Percentiles rank a stretch among this genome's conserved stretches.
Evolutionary conservation across 2,888 invertebrate genomes (phyloP).

Genomic region (Monoplex corrugatus): DNA sequence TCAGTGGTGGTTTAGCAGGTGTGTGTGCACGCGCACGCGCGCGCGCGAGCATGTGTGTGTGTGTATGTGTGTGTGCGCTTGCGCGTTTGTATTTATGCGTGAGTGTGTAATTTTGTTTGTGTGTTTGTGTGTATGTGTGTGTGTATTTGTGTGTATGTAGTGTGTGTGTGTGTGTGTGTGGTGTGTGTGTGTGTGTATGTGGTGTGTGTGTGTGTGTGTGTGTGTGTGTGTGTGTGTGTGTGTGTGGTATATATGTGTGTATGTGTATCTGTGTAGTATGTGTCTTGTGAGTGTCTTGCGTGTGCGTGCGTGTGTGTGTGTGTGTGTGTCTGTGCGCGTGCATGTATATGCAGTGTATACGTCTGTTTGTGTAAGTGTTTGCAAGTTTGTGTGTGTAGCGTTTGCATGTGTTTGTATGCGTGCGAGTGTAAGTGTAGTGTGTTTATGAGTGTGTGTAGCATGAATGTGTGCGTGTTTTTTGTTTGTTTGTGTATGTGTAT

Average conservation of each 20-base stretch:
- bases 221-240: neutral
- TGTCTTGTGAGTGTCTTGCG: no score
- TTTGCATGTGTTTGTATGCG: neutral
- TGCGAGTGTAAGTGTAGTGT: neutral
- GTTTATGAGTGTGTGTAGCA: neutral
- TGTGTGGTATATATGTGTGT: neutral
- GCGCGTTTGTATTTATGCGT: neutral
- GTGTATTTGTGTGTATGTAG: no score
- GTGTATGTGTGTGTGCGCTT: neutral
- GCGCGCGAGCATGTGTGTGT: neutral
- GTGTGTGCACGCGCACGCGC: no score
- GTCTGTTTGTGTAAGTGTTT: no score
- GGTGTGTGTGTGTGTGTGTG: neutral
- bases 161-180: neutral
- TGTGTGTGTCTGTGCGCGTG: neutral
- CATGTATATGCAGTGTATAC: no score
- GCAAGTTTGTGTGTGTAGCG: no score
- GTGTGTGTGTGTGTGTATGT: neutral
- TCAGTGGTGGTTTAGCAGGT: slow-evolving; percentile 83
- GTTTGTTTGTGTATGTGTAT: no score
- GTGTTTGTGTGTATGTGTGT: no score
- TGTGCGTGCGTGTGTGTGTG: neutral
- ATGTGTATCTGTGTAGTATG: neutral
- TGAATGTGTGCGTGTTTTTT: neutral
- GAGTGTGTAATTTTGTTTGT: no score